A percentile compares a stretch with the other conserved stretches of the same genome.
These are phyloP conservation scores for Borostomias antarcticus DNA, from an alignment of 2,797 vertebrate genomes.

Conservation along the genomic window DNA sequence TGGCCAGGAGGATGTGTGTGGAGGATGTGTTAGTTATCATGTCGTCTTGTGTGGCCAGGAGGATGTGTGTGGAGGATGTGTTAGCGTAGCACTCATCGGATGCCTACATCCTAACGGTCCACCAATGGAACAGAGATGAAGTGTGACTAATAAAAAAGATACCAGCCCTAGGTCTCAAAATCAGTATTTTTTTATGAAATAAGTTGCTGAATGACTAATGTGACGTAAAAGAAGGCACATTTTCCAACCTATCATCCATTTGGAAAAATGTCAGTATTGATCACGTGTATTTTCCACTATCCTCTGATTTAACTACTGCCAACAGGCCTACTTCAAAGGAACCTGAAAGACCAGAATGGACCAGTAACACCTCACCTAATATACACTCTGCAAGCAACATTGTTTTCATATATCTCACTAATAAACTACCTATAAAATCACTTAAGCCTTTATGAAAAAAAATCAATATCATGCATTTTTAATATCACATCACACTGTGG, in stretches of 20 bases:
- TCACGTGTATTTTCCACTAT: slow-evolving; percentile 80
- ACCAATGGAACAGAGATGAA: not conserved
- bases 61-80: slow-evolving; percentile 77
- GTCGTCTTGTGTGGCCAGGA: slow-evolving; percentile 79
- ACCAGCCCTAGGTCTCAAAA: slow-evolving; percentile 39
- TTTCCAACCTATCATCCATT: slow-evolving; percentile 84
- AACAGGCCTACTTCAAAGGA: slow-evolving; percentile 85
- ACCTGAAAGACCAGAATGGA: slow-evolving; percentile 85
- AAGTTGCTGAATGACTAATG: slow-evolving; percentile 58
- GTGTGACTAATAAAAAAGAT: slow-evolving; percentile 53
- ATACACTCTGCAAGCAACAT: slow-evolving; percentile 89
- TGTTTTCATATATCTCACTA: slow-evolving; percentile 75
- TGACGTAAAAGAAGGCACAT: slow-evolving; percentile 90
- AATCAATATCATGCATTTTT: slow-evolving; percentile 87
- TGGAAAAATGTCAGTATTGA: slow-evolving; percentile 76
- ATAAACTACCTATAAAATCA: slow-evolving; percentile 70
- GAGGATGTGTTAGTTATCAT: slow-evolving; percentile 78
- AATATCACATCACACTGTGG: slow-evolving; percentile 72
- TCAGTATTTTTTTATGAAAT: slow-evolving; percentile 41
- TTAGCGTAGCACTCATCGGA: slow-evolving; percentile 91
- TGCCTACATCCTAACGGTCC: slow-evolving; percentile 82
- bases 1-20: slow-evolving; percentile 78
- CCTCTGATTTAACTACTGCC: not conserved
- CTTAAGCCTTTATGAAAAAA: slow-evolving; percentile 73
- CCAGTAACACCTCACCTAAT: slow-evolving; percentile 79